Evolutionary conservation across 2,113 vertebrate genomes (phyloP).

Genomic region (Myotis lucifugus): DNA sequence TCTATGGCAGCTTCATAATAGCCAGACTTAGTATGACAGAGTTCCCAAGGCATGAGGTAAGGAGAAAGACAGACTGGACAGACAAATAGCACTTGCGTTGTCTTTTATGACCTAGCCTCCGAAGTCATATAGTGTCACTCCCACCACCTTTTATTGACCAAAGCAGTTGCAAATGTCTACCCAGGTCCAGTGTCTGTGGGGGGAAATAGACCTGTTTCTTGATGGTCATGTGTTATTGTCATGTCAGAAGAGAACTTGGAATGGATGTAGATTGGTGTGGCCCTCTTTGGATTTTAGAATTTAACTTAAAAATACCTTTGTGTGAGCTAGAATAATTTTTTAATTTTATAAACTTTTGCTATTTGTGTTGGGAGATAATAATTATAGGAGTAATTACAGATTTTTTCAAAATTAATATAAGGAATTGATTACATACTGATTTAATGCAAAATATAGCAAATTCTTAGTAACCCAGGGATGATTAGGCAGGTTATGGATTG

Average conservation of each 20-base stretch:
- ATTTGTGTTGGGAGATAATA: slow-evolving; percentile 20
- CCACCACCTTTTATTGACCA: background rate
- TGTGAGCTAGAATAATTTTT: background rate
- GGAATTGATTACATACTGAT: background rate
- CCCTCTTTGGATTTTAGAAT: slow-evolving; percentile 39
- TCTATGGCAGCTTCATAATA: background rate
- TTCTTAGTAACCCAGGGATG: slow-evolving; percentile 5
- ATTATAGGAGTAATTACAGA: background rate
- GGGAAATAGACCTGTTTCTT: background rate
- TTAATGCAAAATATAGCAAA: background rate
- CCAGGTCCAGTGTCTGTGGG: background rate
- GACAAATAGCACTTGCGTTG: background rate
- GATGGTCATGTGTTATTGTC: background rate
- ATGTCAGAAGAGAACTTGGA: background rate
- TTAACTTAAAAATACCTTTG: background rate
- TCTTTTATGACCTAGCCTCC: background rate
- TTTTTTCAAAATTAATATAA: background rate
- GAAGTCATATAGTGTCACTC: background rate
- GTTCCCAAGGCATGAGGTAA: background rate
- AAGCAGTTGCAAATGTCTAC: background rate
- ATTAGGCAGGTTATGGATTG: slow-evolving; percentile 11
- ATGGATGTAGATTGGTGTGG: background rate
- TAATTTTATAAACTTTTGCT: slow-evolving; percentile 20
- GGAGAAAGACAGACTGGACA: background rate
- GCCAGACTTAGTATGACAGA: background rate